Evolutionary conservation across 2,888 invertebrate genomes (phyloP).

Genomic region (Eupithecia pulchellata): DNA sequence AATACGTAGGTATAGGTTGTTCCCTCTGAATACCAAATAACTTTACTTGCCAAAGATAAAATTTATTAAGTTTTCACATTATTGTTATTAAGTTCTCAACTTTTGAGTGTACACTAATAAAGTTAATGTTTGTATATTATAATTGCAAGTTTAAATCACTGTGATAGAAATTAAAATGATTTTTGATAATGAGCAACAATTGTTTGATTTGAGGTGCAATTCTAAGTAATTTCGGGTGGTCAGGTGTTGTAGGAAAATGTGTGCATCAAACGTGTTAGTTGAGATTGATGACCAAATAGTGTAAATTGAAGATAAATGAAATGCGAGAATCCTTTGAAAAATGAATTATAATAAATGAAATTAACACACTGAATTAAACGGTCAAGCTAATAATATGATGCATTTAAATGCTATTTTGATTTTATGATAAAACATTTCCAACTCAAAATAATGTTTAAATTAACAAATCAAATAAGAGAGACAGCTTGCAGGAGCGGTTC

Average conservation of each 20-base stretch:
- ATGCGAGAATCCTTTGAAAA: slow-evolving; percentile 51
- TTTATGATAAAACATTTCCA: slow-evolving; percentile 62
- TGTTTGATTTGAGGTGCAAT: slow-evolving; percentile 23
- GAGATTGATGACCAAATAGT: slow-evolving; percentile 13
- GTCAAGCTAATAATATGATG: slow-evolving; percentile 75
- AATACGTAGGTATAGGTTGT: background rate
- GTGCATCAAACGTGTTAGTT: background rate
- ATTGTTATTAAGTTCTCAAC: slow-evolving; percentile 32
- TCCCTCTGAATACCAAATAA: slow-evolving; percentile 23
- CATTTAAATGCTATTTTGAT: slow-evolving; percentile 66
- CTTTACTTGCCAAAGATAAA: slow-evolving; percentile 57
- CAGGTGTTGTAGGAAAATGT: background rate
- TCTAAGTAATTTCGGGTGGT: background rate
- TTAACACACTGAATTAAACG: slow-evolving; percentile 78
- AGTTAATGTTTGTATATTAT: slow-evolving; percentile 41
- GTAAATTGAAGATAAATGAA: slow-evolving; percentile 32
- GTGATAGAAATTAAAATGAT: slow-evolving; percentile 67
- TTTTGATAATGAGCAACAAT: slow-evolving; percentile 45
- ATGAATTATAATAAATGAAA: slow-evolving; percentile 81
- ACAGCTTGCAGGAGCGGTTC: slow-evolving; percentile 72
- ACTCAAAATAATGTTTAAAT: slow-evolving; percentile 69
- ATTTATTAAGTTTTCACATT: slow-evolving; percentile 35
- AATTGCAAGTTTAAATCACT: slow-evolving; percentile 57
- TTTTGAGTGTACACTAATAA: slow-evolving; percentile 27
- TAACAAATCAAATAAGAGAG: slow-evolving; percentile 67